Conservation (phyloP, 2,113 vertebrate species). For the Xyliphius kryptos region DNA sequence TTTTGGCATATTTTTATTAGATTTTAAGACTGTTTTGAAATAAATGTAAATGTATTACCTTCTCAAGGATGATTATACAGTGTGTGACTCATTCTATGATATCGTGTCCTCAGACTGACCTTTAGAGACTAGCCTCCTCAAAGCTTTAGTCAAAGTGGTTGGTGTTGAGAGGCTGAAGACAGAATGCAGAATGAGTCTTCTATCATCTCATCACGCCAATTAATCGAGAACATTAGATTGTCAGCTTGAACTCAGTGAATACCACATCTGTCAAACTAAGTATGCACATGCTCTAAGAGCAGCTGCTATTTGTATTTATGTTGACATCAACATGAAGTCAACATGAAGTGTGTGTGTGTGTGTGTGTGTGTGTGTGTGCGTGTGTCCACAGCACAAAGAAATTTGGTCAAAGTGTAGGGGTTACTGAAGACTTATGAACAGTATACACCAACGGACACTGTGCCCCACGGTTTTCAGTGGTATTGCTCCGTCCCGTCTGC, state of each 20-base stretch:
- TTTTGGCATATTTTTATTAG: no score
- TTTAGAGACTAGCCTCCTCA: not conserved
- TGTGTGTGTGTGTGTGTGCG: no score
- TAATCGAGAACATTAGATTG: not conserved
- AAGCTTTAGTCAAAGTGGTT: not conserved
- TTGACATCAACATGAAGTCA: constrained; percentile 26
- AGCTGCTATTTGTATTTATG: constrained; percentile 21
- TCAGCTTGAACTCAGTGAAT: not conserved
- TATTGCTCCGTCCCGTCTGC: no score
- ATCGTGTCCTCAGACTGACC: not conserved
- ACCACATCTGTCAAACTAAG: not conserved
- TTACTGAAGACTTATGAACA: no score
- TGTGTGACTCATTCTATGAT: constrained; percentile 1
- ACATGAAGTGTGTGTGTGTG: not conserved
- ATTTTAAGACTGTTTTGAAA: not conserved
- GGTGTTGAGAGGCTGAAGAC: not conserved
- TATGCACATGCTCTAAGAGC: constrained; percentile 14
- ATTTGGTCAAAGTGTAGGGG: no score
- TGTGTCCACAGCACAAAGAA: no score
- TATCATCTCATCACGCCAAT: not conserved
- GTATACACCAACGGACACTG: no score
- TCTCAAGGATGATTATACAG: constrained; percentile 3
- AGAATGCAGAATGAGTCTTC: not conserved
- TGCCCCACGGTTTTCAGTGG: no score
- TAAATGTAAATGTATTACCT: constrained; percentile 9